A percentile compares a stretch with the other conserved stretches of the same genome.
Evolutionary conservation across 35 echinoderm and acorn worm genomes (phyloP).

Genomic region (Lytechinus variegatus): DNA sequence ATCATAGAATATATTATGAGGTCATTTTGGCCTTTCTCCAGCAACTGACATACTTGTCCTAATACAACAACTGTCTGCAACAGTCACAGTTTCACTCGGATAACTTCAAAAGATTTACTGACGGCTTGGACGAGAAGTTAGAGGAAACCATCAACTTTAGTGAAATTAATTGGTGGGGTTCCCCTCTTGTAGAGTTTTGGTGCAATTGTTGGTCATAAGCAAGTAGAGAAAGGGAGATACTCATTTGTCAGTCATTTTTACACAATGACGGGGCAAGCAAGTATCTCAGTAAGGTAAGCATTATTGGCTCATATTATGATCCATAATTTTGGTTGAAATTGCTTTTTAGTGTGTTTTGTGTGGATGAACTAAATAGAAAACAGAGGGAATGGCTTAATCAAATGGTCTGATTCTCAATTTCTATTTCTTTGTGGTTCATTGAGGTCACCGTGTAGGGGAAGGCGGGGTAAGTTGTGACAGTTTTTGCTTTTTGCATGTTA

Average conservation of each 20-base stretch:
- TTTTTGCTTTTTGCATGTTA: no score
- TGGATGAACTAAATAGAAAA: no score
- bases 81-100: not conserved
- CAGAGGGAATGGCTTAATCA: no score
- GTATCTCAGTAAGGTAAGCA: not conserved
- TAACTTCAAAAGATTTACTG: not conserved
- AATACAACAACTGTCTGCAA: not conserved
- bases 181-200: not conserved
- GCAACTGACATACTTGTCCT: not conserved
- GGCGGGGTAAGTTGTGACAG: no score
- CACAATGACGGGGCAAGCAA: not conserved
- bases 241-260: not conserved
- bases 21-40: not conserved
- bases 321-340: not conserved
- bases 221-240: not conserved
- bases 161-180: conserved; percentile 8
- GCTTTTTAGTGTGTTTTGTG: not conserved
- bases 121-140: not conserved
- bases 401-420: no score
- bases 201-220: not conserved
- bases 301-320: not conserved
- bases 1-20: not conserved
- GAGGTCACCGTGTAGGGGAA: no score
- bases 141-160: not conserved
- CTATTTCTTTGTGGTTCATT: no score